Conservation (phyloP, 2,797 vertebrate species). For the Eulemur mongoz region DNA sequence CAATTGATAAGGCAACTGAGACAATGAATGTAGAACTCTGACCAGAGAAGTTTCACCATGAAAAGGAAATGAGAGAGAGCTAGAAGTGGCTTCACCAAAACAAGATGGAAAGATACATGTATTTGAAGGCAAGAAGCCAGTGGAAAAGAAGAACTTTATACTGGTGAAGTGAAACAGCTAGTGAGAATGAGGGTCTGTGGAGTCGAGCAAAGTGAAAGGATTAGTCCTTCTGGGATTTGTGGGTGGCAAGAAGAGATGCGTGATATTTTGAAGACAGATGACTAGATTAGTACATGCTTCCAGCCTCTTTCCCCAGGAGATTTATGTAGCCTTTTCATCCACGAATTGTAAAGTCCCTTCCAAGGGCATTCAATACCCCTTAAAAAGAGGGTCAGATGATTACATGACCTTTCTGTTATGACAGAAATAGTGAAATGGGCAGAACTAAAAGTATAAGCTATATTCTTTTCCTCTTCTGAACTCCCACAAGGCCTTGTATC, state of each 20-base stretch:
- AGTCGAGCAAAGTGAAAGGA: neutral
- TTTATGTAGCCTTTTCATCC: neutral
- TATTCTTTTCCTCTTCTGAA: conserved; percentile 9
- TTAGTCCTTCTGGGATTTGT: neutral
- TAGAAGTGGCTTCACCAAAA: neutral
- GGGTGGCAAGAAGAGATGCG: neutral
- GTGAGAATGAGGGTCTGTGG: neutral
- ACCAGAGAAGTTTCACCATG: neutral
- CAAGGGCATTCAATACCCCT: conserved; percentile 3
- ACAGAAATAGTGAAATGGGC: conserved; percentile 4
- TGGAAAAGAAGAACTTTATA: neutral
- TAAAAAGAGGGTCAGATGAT: conserved; percentile 1
- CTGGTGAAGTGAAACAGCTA: neutral
- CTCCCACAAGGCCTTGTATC: neutral
- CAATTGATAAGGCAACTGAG: neutral
- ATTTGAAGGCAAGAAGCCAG: conserved; percentile 17
- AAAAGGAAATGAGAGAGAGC: conserved; percentile 28
- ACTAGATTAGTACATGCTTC: conserved; percentile 35
- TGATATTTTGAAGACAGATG: neutral
- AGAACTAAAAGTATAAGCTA: neutral
- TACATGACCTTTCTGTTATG: neutral
- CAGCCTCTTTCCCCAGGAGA: neutral
- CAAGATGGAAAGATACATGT: neutral
- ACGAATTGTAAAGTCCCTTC: conserved; percentile 11
- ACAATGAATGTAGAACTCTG: neutral